Evolutionary conservation across 2,888 invertebrate species (phyloP).

Genomic region (Coenonympha arcania): DNA sequence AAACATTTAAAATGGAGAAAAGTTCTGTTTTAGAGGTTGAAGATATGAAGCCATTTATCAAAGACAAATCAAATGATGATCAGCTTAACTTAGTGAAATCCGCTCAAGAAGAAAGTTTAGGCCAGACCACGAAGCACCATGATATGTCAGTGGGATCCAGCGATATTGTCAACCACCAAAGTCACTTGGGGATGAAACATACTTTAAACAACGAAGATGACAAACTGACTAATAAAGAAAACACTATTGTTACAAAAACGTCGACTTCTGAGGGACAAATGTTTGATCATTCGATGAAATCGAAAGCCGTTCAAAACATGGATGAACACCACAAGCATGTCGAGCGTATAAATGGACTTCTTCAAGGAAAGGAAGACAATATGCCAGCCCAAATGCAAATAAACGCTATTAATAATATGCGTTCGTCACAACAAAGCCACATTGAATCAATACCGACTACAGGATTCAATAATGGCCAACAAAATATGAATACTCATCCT

Average conservation of each 20-base stretch:
- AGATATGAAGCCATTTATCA: background rate
- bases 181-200: background rate
- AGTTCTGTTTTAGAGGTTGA: background rate
- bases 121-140: background rate
- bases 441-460: background rate
- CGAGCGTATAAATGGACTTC: background rate
- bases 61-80: background rate
- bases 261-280: background rate
- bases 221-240: background rate
- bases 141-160: slow-evolving; percentile 1
- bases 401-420: no score
- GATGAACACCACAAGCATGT: background rate
- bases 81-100: background rate
- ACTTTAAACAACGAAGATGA: background rate
- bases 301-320: background rate
- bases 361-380: no score
- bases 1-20: background rate
- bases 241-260: background rate
- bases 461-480: background rate
- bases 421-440: no score
- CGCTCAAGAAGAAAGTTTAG: background rate
- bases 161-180: slow-evolving; percentile 3
- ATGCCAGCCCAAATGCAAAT: no score
- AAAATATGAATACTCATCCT: background rate
- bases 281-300: background rate